Evolutionary conservation across 2,888 invertebrate genomes (phyloP).

Genomic region (Dysmachus trigonus): DNA sequence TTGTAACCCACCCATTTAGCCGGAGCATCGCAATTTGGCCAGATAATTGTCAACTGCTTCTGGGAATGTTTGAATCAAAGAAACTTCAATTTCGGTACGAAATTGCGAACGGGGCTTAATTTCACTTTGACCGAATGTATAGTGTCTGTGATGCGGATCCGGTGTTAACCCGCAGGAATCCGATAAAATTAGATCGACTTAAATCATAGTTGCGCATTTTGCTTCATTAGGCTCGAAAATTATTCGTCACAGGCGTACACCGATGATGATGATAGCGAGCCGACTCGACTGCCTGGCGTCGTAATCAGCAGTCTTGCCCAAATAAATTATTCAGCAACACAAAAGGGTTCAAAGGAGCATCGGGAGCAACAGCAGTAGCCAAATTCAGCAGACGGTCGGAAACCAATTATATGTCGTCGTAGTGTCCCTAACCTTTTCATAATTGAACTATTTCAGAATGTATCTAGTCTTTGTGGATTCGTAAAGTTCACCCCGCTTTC

Average conservation of each 20-base stretch:
- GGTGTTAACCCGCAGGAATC: not conserved
- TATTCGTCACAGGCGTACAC: constrained; percentile 26
- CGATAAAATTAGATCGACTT: not conserved
- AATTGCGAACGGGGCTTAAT: constrained; percentile 1
- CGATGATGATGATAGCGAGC: not conserved
- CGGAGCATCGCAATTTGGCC: not conserved
- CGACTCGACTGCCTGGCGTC: not conserved
- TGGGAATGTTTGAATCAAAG: constrained; percentile 17
- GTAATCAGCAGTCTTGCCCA: constrained; percentile 17
- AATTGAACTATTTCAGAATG: constrained; percentile 29
- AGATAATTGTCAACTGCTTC: not conserved
- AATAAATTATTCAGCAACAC: constrained; percentile 35
- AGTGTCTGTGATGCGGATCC: not conserved
- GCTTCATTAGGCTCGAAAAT: constrained; percentile 29
- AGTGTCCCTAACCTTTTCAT: constrained; percentile 9
- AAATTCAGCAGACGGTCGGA: not conserved
- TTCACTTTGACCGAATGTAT: not conserved
- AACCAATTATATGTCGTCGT: constrained; percentile 31
- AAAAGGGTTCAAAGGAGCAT: constrained; percentile 27
- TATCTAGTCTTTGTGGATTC: not conserved
- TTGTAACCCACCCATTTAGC: not conserved
- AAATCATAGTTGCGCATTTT: constrained; percentile 28
- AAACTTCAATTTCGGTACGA: not conserved
- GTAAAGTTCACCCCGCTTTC: not conserved
- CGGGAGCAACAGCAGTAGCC: not conserved